Percentiles rank a stretch among this genome's conserved stretches.
phyloP scores from a whole-genome alignment of 2,888 invertebrate genomes.

The Pammene fasciana region DNA sequence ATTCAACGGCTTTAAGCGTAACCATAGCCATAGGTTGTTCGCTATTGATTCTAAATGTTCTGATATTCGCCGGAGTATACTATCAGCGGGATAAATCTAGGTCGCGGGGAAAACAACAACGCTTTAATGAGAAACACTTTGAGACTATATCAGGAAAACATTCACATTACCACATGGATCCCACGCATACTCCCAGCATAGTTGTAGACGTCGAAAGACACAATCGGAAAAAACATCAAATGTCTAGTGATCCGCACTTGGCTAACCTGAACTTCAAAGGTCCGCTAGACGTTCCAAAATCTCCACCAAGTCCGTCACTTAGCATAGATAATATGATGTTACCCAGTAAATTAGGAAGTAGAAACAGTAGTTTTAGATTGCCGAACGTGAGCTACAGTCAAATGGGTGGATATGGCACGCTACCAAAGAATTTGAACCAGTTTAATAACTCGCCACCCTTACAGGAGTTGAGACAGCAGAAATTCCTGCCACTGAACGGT shows the following conservation, averaged over 20 bases:
- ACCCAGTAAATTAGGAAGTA: conserved; percentile 80
- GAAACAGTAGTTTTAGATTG: conserved; percentile 76
- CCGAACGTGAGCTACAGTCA: conserved; percentile 76
- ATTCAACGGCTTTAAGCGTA: conserved; percentile 89
- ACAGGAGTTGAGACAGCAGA: conserved; percentile 83
- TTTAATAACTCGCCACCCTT: conserved; percentile 78
- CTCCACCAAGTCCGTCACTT: conserved; percentile 85
- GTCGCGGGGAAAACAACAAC: conserved; percentile 86
- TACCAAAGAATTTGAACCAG: conserved; percentile 85
- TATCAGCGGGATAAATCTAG: conserved; percentile 91
- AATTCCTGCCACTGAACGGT: conserved; percentile 84
- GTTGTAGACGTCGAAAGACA: conserved; percentile 91
- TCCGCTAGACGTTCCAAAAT: conserved; percentile 81
- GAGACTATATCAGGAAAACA: conserved; percentile 91
- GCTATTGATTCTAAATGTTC: conserved; percentile 90
- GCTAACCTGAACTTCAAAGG: conserved; percentile 83
- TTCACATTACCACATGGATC: conserved; percentile 90
- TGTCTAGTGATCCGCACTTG: conserved; percentile 80
- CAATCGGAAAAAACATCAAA: conserved; percentile 72
- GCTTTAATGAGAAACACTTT: conserved; percentile 87
- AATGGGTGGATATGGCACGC: conserved; percentile 79
- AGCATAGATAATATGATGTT: conserved; percentile 82
- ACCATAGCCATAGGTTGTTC: conserved; percentile 93
- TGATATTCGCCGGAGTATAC: conserved; percentile 93
- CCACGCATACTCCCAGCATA: conserved; percentile 90